phyloP scores from a whole-genome alignment of 92 coral and sea anemone genomes.

The Montipora capitata region DNA sequence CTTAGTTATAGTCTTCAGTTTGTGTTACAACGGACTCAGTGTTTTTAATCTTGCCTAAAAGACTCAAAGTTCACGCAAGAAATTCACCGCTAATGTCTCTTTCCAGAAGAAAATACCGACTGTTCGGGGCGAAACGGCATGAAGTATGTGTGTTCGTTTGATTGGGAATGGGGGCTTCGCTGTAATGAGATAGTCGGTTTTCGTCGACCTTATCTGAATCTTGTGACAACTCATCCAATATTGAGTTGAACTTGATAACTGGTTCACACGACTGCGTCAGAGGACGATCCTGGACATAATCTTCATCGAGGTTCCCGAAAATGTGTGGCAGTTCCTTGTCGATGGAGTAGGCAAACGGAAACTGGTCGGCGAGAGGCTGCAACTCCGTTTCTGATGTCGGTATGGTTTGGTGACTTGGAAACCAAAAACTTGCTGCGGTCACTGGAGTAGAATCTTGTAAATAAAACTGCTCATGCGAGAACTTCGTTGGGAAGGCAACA shows the following conservation, averaged over 20 bases:
- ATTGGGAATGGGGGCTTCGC: not conserved
- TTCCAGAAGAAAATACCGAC: not conserved
- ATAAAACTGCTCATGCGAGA: not conserved
- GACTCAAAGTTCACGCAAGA: not conserved
- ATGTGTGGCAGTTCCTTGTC: conserved; percentile 39
- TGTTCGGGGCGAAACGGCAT: not conserved
- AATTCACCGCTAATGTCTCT: not conserved
- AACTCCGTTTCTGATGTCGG: not conserved
- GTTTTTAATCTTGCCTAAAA: not conserved
- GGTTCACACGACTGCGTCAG: conserved; percentile 21
- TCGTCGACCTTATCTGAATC: not conserved
- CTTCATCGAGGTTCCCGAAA: conserved; percentile 28
- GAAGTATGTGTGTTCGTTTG: not conserved
- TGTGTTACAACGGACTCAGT: too few relatives aligned
- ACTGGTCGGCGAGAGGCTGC: conserved; percentile 8
- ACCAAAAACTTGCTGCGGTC: not conserved
- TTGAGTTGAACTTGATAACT: not conserved
- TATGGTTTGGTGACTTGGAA: not conserved
- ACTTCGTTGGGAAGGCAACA: not conserved
- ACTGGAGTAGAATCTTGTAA: not conserved
- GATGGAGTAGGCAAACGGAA: conserved; percentile 13
- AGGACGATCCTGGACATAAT: conserved; percentile 4
- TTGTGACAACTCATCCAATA: not conserved
- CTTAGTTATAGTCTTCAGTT: too few relatives aligned
- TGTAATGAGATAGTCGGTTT: not conserved